Base-by-base conservation (phyloP, 53 echinoderm and acorn worm species). In the Astropecten irregularis region DNA sequence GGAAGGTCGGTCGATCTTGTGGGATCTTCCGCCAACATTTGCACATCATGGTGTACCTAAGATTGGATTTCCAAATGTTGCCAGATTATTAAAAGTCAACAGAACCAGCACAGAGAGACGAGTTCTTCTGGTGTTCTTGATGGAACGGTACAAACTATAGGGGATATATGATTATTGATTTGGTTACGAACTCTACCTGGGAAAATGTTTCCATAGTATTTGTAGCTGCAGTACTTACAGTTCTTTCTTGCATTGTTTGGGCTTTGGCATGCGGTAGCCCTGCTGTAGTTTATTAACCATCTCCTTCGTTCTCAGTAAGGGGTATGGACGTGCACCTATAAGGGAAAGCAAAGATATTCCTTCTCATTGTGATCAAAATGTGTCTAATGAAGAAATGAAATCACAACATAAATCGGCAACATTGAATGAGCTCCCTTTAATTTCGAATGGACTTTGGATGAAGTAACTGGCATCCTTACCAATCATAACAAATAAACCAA, bases 261-360 rank as follows among this genome's bases (percentile, higher is more conserved):
- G 87, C 49, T 46, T 77, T n/a, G 70, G 77, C 87, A 86, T 65
- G 34, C 87, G 76, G 56, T 77, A 86, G 18, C 87, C 87, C 25
- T 66, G 27, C 26, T 59, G 55, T 15, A 86, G 42, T 29, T 39
- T 21, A 13, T 9, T n/a, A 2, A 86, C 7, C 66, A 79, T 53
- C 9, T 59, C 30, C 33, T 68, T 50, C 1, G 56, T 32, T 33
- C 49, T 18, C 68, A 86, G 49, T 18, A 42, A 34, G 27, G 40
- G 52, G 15, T 86, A 86, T 27, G 87, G 87, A 16, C 76, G 4
- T 2, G 76, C 76, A 77, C 87, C 86, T 86, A 60, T 44, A n/a
- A n/a, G n/a, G 18, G 40, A 19, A 1, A 42, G 14, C 18, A 81
- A 69, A 38, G 37, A 44, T 9, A 47, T n/a, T n/a, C 40, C 37